Conservation (phyloP, 1,140 invertebrate genomes). For the Episyrphus balteatus region DNA sequence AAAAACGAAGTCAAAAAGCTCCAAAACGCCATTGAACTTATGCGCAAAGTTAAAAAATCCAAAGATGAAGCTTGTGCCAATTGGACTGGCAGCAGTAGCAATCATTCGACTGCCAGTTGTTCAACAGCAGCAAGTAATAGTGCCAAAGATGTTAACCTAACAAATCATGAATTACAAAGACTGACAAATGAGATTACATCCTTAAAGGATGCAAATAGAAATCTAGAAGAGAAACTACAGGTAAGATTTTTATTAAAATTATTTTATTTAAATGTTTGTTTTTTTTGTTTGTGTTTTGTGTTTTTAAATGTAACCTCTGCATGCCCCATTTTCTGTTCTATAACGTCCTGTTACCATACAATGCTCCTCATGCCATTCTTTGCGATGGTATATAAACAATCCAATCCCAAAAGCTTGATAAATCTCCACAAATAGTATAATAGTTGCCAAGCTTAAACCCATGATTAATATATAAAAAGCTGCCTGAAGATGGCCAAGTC, state of each 20-base stretch:
- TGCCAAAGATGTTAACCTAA: slow-evolving; percentile 18
- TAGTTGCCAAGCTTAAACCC: slow-evolving; percentile 13
- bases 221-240: slow-evolving; percentile 31
- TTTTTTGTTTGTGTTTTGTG: too few relatives aligned
- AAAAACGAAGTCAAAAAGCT: slow-evolving; percentile 31
- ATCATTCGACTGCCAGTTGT: too few relatives aligned
- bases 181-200: slow-evolving; percentile 33
- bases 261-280: not conserved
- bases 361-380: too few relatives aligned
- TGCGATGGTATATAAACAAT: not conserved
- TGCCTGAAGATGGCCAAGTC: slow-evolving; percentile 24
- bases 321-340: too few relatives aligned
- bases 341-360: too few relatives aligned
- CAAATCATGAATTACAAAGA: slow-evolving; percentile 35
- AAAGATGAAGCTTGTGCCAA: not conserved
- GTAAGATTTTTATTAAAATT: slow-evolving; percentile 13
- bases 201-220: slow-evolving; percentile 31
- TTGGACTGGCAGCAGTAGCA: not conserved
- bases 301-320: too few relatives aligned
- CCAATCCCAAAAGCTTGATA: slow-evolving; percentile 16
- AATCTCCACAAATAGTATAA: slow-evolving; percentile 19
- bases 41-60: not conserved
- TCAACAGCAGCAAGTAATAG: slow-evolving; percentile 2
- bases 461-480: slow-evolving; percentile 23
- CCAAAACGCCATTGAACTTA: slow-evolving; percentile 22